Evolutionary conservation across 2,113 vertebrate species (phyloP), one percentile per base, ranked within the genome.

Genomic region (Oryzias woworae): DNA sequence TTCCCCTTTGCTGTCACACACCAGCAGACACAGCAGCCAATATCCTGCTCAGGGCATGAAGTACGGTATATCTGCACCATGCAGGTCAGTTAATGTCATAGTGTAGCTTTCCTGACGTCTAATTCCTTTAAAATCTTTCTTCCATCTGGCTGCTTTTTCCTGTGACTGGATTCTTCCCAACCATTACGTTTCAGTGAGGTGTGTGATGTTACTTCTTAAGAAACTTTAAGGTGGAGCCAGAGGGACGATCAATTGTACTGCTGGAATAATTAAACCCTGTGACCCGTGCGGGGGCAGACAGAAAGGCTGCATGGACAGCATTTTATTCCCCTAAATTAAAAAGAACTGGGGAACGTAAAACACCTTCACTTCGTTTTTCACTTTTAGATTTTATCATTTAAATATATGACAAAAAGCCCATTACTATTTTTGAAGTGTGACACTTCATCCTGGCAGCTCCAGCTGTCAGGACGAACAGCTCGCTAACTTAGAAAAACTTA

Each of bases 241-340:
- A 71, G 56, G 67, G 69, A 42, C 62, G 67, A 80, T 85, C 73
- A 72, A 56, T 24, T 36, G 55, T 73, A 80, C 65, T 76, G 56
- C 73, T 78, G 65, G 78, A 43, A 51, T 75, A 88, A 85, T 87
- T 87, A 85, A 83, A 83, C 79, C 61, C 1, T 47, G 0, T 73
- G 77, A 83, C 73, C 79, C 69, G 58, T 28, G 52, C 14, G 18
- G 14, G 73, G 79, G 78, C 77, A 79, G n/a, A 54, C 41, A 41
- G 61, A 62, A 45, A 65, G 36, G 46, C 14, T 24, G 73, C 72
- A 80, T 31, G 59, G 56, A n/a, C 52, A 61, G 62, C 85, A 84
- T 73, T 47, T 71, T 31, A 73, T 18, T 80, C 44, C 49, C 58
- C 62, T 66, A 56, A 69, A 72, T 73, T 42, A 61, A 72, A 64